Conservation (phyloP, 2,797 vertebrate genomes). For the Helicolenus hilgendorfi region DNA sequence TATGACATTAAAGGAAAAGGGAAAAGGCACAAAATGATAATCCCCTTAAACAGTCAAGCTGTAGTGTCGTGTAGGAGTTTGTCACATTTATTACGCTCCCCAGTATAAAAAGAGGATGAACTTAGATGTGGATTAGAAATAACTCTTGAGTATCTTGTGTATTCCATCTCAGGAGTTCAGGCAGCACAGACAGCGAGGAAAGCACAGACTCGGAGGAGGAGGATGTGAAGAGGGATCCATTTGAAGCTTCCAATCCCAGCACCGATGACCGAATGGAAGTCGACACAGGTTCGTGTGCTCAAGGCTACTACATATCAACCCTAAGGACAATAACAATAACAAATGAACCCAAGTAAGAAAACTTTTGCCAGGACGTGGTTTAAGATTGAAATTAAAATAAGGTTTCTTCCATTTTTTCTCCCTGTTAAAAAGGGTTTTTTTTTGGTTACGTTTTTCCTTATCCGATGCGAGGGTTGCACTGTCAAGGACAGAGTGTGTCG, state of each 20-base stretch:
- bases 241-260: conserved; percentile 90
- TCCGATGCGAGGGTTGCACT: too few species aligned
- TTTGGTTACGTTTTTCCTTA: too few species aligned
- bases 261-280: conserved; percentile 98
- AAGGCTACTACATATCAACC: background rate
- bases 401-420: too few species aligned
- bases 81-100: too few species aligned
- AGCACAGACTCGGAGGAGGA: conserved; percentile 99
- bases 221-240: conserved; percentile 94
- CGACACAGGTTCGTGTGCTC: conserved; percentile 90
- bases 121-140: background rate
- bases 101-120: background rate
- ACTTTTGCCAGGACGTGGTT: background rate
- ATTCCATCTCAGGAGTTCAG: conserved; percentile 91
- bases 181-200: conserved; percentile 98
- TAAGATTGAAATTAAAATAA: background rate
- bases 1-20: too few species aligned
- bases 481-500: too few species aligned
- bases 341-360: background rate
- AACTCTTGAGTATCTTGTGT: background rate
- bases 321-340: background rate
- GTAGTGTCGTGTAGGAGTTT: too few species aligned
- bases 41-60: background rate
- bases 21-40: too few species aligned
- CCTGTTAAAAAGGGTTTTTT: too few species aligned